Conservation (phyloP, 2,888 invertebrate genomes). For the Congeria kusceri region DNA sequence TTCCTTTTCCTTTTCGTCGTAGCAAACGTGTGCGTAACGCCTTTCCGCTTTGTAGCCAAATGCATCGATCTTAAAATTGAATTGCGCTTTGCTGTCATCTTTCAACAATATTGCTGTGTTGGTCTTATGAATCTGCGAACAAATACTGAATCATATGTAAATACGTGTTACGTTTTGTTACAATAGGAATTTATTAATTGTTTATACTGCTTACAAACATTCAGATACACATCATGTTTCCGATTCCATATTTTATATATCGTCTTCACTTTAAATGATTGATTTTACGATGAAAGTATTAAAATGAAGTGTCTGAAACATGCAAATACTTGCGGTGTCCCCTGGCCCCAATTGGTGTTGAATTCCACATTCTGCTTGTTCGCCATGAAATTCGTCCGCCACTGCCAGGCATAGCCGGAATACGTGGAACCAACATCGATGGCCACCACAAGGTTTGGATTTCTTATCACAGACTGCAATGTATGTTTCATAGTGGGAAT, state of each 20-base stretch:
- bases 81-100: neutral
- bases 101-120: conserved; percentile 32
- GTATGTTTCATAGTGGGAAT: no score
- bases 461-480: conserved; percentile 23
- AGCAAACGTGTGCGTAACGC: neutral
- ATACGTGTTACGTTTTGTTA: no score
- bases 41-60: neutral
- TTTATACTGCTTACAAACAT: no score
- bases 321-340: conserved; percentile 36
- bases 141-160: neutral
- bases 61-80: neutral
- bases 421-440: conserved; percentile 53
- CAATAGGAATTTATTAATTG: neutral
- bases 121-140: conserved; percentile 38
- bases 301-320: no score
- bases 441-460: conserved; percentile 41
- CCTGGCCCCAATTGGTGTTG: conserved; percentile 42
- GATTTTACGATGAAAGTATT: neutral
- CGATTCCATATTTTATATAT: no score
- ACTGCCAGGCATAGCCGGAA: conserved; percentile 55
- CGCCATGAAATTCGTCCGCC: conserved; percentile 20
- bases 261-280: no score
- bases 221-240: no score
- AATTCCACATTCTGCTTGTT: conserved; percentile 40
- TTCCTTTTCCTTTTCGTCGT: neutral